Base-by-base conservation (phyloP, 2,888 invertebrate genomes). In the Seira sanloemensis region DNA sequence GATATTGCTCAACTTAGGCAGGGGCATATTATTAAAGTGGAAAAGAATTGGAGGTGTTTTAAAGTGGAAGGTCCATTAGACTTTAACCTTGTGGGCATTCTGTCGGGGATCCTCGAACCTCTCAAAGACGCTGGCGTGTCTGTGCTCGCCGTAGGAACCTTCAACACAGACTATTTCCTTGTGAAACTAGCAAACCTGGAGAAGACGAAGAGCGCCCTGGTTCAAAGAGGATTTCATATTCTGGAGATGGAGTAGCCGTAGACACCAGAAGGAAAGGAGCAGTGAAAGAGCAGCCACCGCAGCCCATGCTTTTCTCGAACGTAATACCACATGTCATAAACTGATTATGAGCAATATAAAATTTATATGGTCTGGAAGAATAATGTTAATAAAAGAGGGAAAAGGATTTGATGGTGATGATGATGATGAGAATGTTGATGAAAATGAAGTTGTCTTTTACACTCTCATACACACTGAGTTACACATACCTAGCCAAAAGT, bases 131-230 rank as follows among this genome's bases (percentile, higher is more conserved):
- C 72, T 2, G 78, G 69, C 18, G 81, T 89, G 18, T 87, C 89
- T 0, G 86, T 88, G 7, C 82, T 88, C 27, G 89, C 87, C 0
- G 72, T 89, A 2, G 84, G 86, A 18, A 89, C 89, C 0, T 89
- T 80, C 65, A 82, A 89, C 67, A 89, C 89, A 1, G 89, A 89
- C 58, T 88, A 88, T 62, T 84, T 89, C 68, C 19, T 89, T 25
- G 66, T 89, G 1, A 87, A 88, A 58, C 0, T 67, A 7, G 77
- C 84, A 4, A 27, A 85, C 50, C 18, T 86, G 50, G 83, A 75
- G 1, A 81, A 37, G 7, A 84, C 88, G 4, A 2, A 12, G 5
- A 37, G 27, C 1, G 62, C 58, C 5, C 58, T 50, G 5, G n/a
- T 12, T 50, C n/a, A n/a, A 18, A 50, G n/a, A n/a, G 50, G 16